A percentile compares a stretch with the other conserved stretches of the same genome.
Conservation (phyloP, 2,113 vertebrate genomes). For the Solea solea region DNA sequence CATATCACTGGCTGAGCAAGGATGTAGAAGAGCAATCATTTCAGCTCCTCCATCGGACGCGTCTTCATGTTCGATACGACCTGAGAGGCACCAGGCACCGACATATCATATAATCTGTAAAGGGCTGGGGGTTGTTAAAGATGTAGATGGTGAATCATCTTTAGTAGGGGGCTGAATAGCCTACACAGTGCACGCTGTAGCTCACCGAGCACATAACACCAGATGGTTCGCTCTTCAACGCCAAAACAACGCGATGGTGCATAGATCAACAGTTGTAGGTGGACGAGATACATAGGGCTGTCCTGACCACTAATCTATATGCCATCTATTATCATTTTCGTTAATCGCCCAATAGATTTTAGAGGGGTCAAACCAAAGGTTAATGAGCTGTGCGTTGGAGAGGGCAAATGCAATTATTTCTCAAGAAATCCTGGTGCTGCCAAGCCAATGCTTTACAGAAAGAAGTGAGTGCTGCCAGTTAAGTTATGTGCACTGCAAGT, state of each 20-base stretch:
- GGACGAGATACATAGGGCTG: constrained; percentile 9
- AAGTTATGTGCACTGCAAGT: constrained; percentile 30
- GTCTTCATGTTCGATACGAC: no score
- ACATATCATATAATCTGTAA: no score
- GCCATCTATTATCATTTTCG: constrained; percentile 33
- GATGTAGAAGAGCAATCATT: no score
- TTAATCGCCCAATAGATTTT: constrained; percentile 19
- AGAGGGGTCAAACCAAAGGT: constrained; percentile 34
- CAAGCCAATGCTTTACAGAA: constrained; percentile 34
- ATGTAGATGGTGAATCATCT: background rate
- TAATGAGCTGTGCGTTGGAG: constrained; percentile 36
- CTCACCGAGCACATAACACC: background rate
- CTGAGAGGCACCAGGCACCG: no score
- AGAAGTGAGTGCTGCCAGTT: constrained; percentile 32
- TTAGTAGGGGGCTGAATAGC: background rate
- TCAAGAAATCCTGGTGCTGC: constrained; percentile 9
- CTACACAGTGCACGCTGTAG: background rate
- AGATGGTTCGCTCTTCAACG: background rate
- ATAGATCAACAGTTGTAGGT: constrained; percentile 10
- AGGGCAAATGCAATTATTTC: constrained; percentile 44
- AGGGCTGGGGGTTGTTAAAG: background rate
- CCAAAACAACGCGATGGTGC: constrained; percentile 8
- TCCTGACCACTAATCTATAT: constrained; percentile 22
- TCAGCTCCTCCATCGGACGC: no score
- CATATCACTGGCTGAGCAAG: no score